Evolutionary conservation across 1,140 invertebrate species (phyloP).

Genomic region (Drosophila trapezifrons): DNA sequence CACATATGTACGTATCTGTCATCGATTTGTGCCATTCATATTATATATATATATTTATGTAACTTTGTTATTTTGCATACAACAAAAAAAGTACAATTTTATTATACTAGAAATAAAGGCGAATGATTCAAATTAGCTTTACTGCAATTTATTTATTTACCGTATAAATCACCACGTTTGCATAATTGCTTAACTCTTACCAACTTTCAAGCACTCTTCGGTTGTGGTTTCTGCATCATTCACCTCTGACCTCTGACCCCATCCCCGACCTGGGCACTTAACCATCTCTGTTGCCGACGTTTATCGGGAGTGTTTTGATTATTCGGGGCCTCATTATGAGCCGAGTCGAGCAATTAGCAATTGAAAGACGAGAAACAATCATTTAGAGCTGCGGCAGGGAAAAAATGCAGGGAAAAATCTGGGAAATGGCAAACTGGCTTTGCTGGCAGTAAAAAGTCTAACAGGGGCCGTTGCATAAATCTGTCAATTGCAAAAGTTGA

Average conservation of each 20-base stretch:
- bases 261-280: neutral
- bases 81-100: slow-evolving; percentile 46
- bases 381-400: slow-evolving; percentile 1
- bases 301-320: slow-evolving; percentile 32
- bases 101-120: slow-evolving; percentile 57
- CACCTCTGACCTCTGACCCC: slow-evolving; percentile 20
- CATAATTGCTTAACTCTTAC: slow-evolving; percentile 40
- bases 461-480: slow-evolving; percentile 50
- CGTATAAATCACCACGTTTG: slow-evolving; percentile 16
- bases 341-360: slow-evolving; percentile 38
- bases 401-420: too few species aligned
- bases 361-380: slow-evolving; percentile 31
- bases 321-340: slow-evolving; percentile 29
- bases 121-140: slow-evolving; percentile 48
- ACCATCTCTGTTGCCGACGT: slow-evolving; percentile 27
- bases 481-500: slow-evolving; percentile 77
- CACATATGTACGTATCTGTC: slow-evolving; percentile 49
- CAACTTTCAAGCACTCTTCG: slow-evolving; percentile 48
- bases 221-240: slow-evolving; percentile 53
- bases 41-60: slow-evolving; percentile 39
- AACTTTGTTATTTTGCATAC: slow-evolving; percentile 49
- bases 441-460: slow-evolving; percentile 11
- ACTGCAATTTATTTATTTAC: slow-evolving; percentile 46
- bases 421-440: too few species aligned
- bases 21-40: slow-evolving; percentile 49